Percentiles rank a stretch among this genome's conserved stretches.
phyloP scores from a whole-genome alignment of 2,113 vertebrate genomes.

The human (Homo sapiens) region GRCh38 chr18:61940001-61940500 shows the following conservation, averaged over 20 bases:
- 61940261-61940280: not conserved
- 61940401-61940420: not conserved
- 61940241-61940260: not conserved
- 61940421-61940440: not conserved
- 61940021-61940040: not conserved
- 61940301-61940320: not conserved
- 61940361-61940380: not conserved
- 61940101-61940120: not conserved
- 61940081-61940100: not conserved
- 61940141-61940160: not conserved
- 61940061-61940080: not conserved
- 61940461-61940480: not conserved
- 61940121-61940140: not conserved
- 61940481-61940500: not conserved
- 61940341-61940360: not conserved
- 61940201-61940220: not conserved
- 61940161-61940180: not conserved
- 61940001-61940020: not conserved
- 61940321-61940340: not conserved
- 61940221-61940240: not conserved
- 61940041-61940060: not conserved
- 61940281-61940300: not conserved
- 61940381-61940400: constrained; percentile 34
- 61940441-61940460: not conserved
- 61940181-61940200: not conserved